A percentile compares a stretch with the other conserved stretches of the same genome.
Evolutionary conservation across 2,888 invertebrate species (phyloP).

Genomic region (Leptura quadrifasciata): DNA sequence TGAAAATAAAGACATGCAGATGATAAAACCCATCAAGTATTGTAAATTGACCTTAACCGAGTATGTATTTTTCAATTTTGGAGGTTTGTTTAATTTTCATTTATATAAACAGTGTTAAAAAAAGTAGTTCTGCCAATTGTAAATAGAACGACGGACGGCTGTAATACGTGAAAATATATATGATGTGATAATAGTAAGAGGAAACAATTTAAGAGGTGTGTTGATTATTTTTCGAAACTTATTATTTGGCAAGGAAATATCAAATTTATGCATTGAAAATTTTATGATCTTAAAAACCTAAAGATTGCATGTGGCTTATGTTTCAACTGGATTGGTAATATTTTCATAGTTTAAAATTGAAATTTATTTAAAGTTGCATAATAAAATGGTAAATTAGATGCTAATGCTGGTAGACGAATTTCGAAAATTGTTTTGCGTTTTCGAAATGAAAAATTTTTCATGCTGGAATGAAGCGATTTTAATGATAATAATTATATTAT

Average conservation of each 20-base stretch:
- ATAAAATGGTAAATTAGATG: too few species aligned
- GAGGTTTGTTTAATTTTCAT: slow-evolving; percentile 15
- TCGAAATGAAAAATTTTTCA: too few species aligned
- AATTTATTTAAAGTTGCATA: too few species aligned
- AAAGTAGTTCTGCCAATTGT: not conserved
- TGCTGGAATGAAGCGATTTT: too few species aligned
- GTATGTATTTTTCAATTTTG: slow-evolving; percentile 15
- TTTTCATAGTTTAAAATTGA: too few species aligned
- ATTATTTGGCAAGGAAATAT: not conserved
- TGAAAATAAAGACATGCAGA: not conserved
- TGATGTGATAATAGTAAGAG: not conserved
- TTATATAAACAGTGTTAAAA: slow-evolving; percentile 19
- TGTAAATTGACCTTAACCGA: slow-evolving; percentile 32
- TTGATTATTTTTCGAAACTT: not conserved
- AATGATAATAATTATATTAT: too few species aligned
- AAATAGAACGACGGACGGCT: slow-evolving; percentile 8
- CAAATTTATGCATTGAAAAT: not conserved
- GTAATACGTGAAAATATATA: not conserved
- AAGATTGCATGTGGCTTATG: too few species aligned
- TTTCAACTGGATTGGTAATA: too few species aligned
- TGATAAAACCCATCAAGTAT: slow-evolving; percentile 16
- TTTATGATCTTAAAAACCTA: not conserved
- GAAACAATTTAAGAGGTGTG: not conserved
- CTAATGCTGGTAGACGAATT: too few species aligned
- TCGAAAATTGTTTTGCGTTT: too few species aligned